phyloP scores from a whole-genome alignment of 2,797 vertebrate species.

The Centroberyx gerrardi region DNA sequence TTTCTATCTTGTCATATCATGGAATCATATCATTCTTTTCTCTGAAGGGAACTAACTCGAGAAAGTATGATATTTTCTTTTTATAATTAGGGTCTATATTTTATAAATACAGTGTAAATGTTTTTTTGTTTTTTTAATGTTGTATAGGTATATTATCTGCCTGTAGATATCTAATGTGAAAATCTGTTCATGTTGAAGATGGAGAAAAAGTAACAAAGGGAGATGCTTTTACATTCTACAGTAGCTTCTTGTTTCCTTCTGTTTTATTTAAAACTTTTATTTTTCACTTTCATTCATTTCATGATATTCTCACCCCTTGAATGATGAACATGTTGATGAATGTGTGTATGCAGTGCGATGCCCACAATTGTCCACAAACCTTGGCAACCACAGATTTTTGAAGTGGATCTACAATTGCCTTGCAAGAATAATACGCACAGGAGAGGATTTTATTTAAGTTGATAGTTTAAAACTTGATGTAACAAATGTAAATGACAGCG shows the following conservation, averaged over 20 bases:
- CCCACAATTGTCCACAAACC: conserved; percentile 2
- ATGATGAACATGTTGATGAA: not conserved
- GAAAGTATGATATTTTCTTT: no score
- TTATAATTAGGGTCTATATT: not conserved
- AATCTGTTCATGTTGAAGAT: not conserved
- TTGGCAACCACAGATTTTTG: no score
- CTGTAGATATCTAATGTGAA: conserved; percentile 6
- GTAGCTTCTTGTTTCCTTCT: not conserved
- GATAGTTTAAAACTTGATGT: no score
- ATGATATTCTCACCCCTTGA: not conserved
- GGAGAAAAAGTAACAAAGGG: not conserved
- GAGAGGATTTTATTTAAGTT: no score
- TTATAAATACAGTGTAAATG: not conserved
- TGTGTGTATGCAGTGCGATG: not conserved
- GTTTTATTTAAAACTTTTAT: conserved; percentile 20
- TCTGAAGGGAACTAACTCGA: not conserved
- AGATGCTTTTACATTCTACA: conserved; percentile 16
- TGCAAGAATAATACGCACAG: no score
- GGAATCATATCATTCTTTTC: not conserved
- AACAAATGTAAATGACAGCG: conserved; percentile 52
- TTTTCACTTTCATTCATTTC: not conserved
- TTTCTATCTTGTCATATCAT: not conserved
- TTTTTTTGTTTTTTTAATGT: not conserved
- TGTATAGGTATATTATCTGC: conserved; percentile 4
- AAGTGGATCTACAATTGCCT: no score